Percentiles rank a stretch among this genome's conserved stretches.
Evolutionary conservation across 2,888 invertebrate species (phyloP).

Genomic region (Atethmia centrago): DNA sequence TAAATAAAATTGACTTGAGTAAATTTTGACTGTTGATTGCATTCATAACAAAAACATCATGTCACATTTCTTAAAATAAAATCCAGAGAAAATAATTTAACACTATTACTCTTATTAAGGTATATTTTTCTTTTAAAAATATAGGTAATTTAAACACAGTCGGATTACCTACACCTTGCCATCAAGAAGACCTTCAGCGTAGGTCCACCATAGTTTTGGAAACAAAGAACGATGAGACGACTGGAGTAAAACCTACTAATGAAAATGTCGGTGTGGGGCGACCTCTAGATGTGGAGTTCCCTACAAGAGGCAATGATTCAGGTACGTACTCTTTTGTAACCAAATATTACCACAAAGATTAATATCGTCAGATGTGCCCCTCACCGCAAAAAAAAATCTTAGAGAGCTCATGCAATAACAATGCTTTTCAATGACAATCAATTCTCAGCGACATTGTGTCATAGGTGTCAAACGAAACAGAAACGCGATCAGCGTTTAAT

Average conservation of each 20-base stretch:
- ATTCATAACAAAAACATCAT: not conserved
- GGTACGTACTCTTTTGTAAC: conserved; percentile 60
- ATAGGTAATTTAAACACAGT: not conserved
- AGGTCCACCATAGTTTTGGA: conserved; percentile 29
- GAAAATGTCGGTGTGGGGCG: conserved; percentile 70
- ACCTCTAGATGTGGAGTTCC: conserved; percentile 66
- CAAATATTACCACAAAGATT: not conserved
- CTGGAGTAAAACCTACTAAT: conserved; percentile 57
- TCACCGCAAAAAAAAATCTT: not conserved
- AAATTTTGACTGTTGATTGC: not conserved
- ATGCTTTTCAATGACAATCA: not conserved
- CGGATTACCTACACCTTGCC: not conserved
- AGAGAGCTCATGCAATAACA: not conserved
- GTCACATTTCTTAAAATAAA: not conserved
- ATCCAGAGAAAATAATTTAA: not conserved
- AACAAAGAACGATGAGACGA: conserved; percentile 15
- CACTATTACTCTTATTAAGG: no score
- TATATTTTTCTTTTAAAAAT: no score
- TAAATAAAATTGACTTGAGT: not conserved
- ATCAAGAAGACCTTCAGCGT: conserved; percentile 11
- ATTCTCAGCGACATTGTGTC: not conserved
- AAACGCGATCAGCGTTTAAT: not conserved
- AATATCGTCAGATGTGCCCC: not conserved
- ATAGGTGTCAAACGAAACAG: not conserved
- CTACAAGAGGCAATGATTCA: conserved; percentile 72